Conservation (phyloP, 1,140 invertebrate genomes). For the Drosophila chauvacae region DNA sequence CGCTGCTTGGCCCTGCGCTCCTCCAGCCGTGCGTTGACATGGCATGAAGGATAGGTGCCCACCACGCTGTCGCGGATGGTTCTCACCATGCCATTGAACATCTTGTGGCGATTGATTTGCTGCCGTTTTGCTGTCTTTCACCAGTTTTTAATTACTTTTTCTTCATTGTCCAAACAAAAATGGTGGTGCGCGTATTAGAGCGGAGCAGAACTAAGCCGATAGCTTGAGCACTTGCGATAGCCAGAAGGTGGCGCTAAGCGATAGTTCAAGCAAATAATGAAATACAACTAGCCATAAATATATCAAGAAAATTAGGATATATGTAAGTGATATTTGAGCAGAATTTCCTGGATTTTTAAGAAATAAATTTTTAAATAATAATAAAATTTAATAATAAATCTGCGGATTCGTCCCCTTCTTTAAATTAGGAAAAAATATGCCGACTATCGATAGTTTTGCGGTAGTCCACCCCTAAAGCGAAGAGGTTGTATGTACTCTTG, state of each 20-base stretch:
- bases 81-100: conserved; percentile 84
- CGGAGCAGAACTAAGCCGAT: conserved; percentile 2
- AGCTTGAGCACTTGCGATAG: background rate
- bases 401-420: background rate
- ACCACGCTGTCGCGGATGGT: conserved; percentile 84
- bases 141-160: conserved; percentile 29
- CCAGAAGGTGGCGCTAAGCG: background rate
- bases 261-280: background rate
- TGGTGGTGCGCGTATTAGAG: conserved; percentile 52
- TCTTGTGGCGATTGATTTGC: conserved; percentile 46
- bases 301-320: too few species aligned
- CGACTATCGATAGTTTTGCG: background rate
- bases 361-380: background rate
- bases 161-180: conserved; percentile 71
- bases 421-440: background rate
- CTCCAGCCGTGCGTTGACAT: conserved; percentile 88
- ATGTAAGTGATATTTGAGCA: background rate
- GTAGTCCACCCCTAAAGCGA: background rate
- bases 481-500: background rate
- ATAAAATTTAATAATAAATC: background rate
- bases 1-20: conserved; percentile 89
- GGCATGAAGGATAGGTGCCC: conserved; percentile 90
- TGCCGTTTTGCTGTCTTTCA: conserved; percentile 13
- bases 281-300: background rate
- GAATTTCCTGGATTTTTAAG: background rate